phyloP scores from a whole-genome alignment of 92 coral and sea anemone genomes.

The Siderastrea radians region DNA sequence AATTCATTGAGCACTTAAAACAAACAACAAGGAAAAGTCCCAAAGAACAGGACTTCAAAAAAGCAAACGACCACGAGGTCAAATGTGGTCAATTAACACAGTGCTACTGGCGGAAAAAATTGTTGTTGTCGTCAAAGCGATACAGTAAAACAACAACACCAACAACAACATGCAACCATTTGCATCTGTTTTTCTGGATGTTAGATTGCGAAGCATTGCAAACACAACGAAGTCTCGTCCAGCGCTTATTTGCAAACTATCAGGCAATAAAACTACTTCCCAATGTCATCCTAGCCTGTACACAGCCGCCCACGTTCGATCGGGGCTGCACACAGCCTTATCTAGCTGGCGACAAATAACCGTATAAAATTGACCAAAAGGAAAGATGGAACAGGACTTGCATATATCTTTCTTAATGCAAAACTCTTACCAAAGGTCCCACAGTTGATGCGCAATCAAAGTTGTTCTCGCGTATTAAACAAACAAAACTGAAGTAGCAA shows the following conservation, averaged over 20 bases:
- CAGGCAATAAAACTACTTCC: too few species aligned
- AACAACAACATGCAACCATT: too few species aligned
- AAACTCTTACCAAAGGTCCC: background rate
- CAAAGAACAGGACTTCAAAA: background rate
- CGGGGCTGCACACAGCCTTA: background rate
- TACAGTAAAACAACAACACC: background rate
- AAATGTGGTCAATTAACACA: background rate
- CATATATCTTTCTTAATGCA: background rate
- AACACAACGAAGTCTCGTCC: background rate
- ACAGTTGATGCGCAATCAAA: background rate
- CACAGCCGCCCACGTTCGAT: too few species aligned
- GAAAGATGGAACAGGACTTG: background rate
- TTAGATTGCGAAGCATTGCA: background rate
- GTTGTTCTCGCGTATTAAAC: background rate
- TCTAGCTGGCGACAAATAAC: background rate
- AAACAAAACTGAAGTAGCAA: background rate
- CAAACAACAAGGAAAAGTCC: background rate
- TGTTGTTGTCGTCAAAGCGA: background rate
- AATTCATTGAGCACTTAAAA: too few species aligned
- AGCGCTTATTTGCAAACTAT: background rate
- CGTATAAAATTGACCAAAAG: background rate
- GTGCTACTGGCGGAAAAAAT: background rate
- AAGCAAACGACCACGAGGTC: background rate
- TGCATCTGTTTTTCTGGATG: background rate
- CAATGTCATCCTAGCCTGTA: too few species aligned